phyloP scores from a whole-genome alignment of 2,888 invertebrate genomes.

The Microctonus aethiopoides region DNA sequence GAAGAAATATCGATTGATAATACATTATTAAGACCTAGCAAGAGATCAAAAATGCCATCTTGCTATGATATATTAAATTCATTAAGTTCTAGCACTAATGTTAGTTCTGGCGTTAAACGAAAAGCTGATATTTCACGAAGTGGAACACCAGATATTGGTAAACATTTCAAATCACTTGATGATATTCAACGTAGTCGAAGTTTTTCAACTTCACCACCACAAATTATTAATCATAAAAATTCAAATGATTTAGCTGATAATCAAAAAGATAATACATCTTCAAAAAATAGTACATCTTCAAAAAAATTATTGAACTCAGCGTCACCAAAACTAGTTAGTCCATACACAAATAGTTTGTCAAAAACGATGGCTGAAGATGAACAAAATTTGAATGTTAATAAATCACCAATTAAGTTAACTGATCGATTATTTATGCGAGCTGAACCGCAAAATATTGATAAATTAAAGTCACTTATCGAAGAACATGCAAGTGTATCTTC shows the following conservation, averaged over 20 bases:
- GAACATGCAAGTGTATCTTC: conserved; percentile 55
- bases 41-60: conserved; percentile 61
- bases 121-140: conserved; percentile 59
- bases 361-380: neutral
- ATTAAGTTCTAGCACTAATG: conserved; percentile 59
- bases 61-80: conserved; percentile 64
- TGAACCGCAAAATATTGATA: conserved; percentile 59
- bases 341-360: neutral
- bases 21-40: conserved; percentile 54
- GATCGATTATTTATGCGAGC: conserved; percentile 64
- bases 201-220: conserved; percentile 16
- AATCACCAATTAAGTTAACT: conserved; percentile 44
- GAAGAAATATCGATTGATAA: conserved; percentile 56
- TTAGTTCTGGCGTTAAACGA: conserved; percentile 59
- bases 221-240: conserved; percentile 5
- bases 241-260: neutral
- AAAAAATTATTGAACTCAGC: conserved; percentile 21
- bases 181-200: conserved; percentile 24
- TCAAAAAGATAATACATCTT: conserved; percentile 11
- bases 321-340: conserved; percentile 1
- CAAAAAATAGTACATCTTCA: conserved; percentile 20
- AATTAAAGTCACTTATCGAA: conserved; percentile 55
- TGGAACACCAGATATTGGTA: conserved; percentile 59
- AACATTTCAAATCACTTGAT: conserved; percentile 61
- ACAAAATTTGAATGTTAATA: neutral